Evolutionary conservation across 2,888 invertebrate genomes (phyloP), one percentile per base, ranked within the genome.

Genomic region (Abrostola tripartita): DNA sequence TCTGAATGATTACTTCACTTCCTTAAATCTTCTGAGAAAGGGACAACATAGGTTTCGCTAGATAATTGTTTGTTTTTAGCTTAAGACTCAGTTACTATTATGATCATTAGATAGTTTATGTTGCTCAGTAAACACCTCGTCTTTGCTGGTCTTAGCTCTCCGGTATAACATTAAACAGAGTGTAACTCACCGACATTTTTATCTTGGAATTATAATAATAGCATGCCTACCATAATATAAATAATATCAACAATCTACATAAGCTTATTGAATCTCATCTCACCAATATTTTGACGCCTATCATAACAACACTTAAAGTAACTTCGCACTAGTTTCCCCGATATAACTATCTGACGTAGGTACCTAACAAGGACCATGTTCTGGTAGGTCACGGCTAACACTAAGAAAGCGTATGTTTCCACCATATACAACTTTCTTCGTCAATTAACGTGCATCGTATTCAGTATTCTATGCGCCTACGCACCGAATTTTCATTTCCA

Each of bases 361-460:
- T 24, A 24, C 24, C 10, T 44, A 56, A 61, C 49, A 5, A 37
- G 68, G 65, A 12, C 50, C 6, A n/a, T 47, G 51, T 68, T 74
- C 61, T 47, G 68, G 75, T 71, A 75, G 77, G 76, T 71, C 71
- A 77, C 55, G 77, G 74, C 37, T 50, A 47, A 61, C 44, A 35
- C 55, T 47, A 76, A 35, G 74, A 78, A 78, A 76, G 76, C 67
- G 65, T 47, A 47, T 61, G 58, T 74, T 60, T 68, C 62, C 67
- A 60, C 55, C 44, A 37, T 42, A n/a, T 37, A 44, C 58, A 74
- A 70, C 78, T 78, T 78, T 78, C 76, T 74, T 78, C 53, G 67
- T 66, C 69, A 74, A 76, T 78, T 74, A 71, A 62, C 58, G 52
- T 61, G 49, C 52, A 50, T 64, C 44, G 42, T 40, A 51, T 64